Evolutionary conservation across 2,113 vertebrate species (phyloP), one percentile per base, ranked within the genome.

Genomic region (Toxotes jaculatrix): DNA sequence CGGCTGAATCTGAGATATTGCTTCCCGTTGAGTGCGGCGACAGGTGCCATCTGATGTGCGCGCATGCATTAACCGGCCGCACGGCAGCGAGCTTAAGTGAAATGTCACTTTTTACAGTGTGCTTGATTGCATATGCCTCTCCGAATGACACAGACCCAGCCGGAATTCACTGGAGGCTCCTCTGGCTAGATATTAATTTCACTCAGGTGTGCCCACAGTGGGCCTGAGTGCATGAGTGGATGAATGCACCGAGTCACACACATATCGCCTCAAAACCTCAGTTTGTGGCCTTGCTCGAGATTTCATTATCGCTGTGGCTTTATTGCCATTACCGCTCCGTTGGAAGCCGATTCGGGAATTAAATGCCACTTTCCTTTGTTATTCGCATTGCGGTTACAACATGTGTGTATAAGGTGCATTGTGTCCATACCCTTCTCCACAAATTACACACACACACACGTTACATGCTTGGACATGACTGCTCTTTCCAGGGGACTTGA

Each of bases 101-200:
- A 91, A 91, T 92, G 89, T 89, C 89, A 82, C 63, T 88, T 89
- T 83, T 84, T 87, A 87, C 87, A 88, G 62, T 60, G 80, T 53
- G 59, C 55, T 27, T 85, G 84, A 88, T 86, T 85, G 81, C 80
- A 49, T 51, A 67, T 75, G 64, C 40, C 64, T 77, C 74, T 66
- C 71, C 9, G 49, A 86, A 73, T 69, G 87, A 88, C 81, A 80
- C 57, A 17, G 40, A 74, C 74, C 72, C 2, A 45, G 77, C 31
- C 67, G 3, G 65, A 82, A 78, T 27, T 79, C 90, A 80, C 80
- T 0, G 31, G 86, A 76, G 88, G 61, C 75, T 80, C 87, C 79
- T 83, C 65, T 31, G 47, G 61, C 21, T 57, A 38, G 84, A 85
- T 90, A 89, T 88, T 91, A 82, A 90, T 92, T 90, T 92, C 75